A percentile compares a stretch with the other conserved stretches of the same genome.
Evolutionary conservation across 2,888 invertebrate species (phyloP).

Genomic region (Autographa pulchrina): DNA sequence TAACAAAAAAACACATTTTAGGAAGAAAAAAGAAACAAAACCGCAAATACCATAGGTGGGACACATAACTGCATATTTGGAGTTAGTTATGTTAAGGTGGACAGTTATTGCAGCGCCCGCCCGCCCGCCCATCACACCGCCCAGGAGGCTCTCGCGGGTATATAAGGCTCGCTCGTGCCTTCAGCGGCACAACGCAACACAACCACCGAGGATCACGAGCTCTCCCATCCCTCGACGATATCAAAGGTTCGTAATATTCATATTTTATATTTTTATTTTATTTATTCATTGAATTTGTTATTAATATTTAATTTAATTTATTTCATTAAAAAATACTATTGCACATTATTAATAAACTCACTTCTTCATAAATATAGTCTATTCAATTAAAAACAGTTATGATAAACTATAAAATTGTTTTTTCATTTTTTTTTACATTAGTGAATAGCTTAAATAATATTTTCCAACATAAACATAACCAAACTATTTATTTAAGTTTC

Average conservation of each 20-base stretch:
- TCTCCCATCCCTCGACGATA: constrained; percentile 61
- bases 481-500: no score
- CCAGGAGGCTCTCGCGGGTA: constrained; percentile 65
- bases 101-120: constrained; percentile 47
- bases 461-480: no score
- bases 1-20: background rate
- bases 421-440: no score
- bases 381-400: no score
- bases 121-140: constrained; percentile 57
- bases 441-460: no score
- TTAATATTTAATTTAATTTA: background rate
- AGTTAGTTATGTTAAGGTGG: constrained; percentile 40
- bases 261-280: constrained; percentile 17
- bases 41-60: background rate
- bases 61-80: constrained; percentile 12
- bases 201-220: constrained; percentile 69
- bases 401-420: no score
- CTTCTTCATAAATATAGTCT: no score
- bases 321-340: background rate
- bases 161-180: constrained; percentile 73
- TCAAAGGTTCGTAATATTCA: constrained; percentile 67
- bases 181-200: constrained; percentile 75
- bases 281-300: background rate
- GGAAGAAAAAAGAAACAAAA: background rate
- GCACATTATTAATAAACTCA: background rate